A percentile compares a stretch with the other conserved stretches of the same genome.
Conservation (phyloP, 1,140 invertebrate species). For the Leptoteleia sp. region DNA sequence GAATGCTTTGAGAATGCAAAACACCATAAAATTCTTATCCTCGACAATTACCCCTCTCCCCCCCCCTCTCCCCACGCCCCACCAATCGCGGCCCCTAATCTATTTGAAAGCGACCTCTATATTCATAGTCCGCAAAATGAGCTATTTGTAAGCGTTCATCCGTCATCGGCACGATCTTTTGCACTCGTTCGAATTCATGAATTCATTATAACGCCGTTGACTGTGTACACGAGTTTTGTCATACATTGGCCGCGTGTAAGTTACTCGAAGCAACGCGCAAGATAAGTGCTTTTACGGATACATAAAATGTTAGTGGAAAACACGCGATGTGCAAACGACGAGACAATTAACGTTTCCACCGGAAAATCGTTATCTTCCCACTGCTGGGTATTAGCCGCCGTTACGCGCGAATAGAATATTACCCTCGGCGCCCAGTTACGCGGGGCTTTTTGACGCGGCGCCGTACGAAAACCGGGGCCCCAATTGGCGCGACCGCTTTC, state of each 20-base stretch:
- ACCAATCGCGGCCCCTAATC: neutral
- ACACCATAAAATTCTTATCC: too few relatives aligned
- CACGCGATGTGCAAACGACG: slow-evolving; percentile 64
- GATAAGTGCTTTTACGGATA: slow-evolving; percentile 53
- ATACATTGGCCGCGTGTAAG: slow-evolving; percentile 36
- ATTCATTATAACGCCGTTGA: slow-evolving; percentile 38
- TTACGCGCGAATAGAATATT: slow-evolving; percentile 54
- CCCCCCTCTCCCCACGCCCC: too few relatives aligned
- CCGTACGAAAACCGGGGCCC: slow-evolving; percentile 23
- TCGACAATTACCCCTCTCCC: neutral
- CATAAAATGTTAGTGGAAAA: slow-evolving; percentile 57
- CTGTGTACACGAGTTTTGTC: slow-evolving; percentile 36
- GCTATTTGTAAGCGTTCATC: slow-evolving; percentile 42
- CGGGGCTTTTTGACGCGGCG: slow-evolving; percentile 1
- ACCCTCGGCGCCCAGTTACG: slow-evolving; percentile 11
- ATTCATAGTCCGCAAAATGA: slow-evolving; percentile 32
- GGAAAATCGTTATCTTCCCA: slow-evolving; percentile 64
- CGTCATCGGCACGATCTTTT: slow-evolving; percentile 51
- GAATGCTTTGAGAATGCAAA: too few relatives aligned
- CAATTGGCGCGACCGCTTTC: slow-evolving; percentile 15
- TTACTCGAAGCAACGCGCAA: slow-evolving; percentile 29
- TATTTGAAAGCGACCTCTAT: slow-evolving; percentile 10
- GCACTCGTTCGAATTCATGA: slow-evolving; percentile 51
- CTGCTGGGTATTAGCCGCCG: slow-evolving; percentile 20
- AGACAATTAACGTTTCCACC: slow-evolving; percentile 67